Conservation (phyloP, 2,888 invertebrate species). For the Axea sp. region DNA sequence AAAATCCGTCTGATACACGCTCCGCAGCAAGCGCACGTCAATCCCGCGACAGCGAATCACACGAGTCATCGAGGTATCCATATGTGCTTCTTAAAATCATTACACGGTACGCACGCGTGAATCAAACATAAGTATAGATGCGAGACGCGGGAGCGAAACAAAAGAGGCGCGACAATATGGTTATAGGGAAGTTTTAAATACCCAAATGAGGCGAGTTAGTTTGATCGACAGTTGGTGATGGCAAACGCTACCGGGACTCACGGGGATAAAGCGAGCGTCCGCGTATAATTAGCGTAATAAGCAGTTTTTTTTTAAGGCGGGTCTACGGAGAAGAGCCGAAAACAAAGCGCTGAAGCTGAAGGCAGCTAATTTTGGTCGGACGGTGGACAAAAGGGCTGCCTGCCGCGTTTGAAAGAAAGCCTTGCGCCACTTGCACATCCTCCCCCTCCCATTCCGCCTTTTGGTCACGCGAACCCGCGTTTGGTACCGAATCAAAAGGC, state of each 20-base stretch:
- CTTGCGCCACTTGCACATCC: slow-evolving; percentile 70
- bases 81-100: slow-evolving; percentile 20
- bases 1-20: no score
- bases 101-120: not conserved
- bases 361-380: slow-evolving; percentile 77
- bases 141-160: slow-evolving; percentile 42
- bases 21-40: slow-evolving; percentile 1
- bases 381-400: slow-evolving; percentile 72
- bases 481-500: slow-evolving; percentile 72
- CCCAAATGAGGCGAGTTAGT: slow-evolving; percentile 66
- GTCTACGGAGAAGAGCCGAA: slow-evolving; percentile 70
- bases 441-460: slow-evolving; percentile 75
- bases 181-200: slow-evolving; percentile 64
- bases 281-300: slow-evolving; percentile 79
- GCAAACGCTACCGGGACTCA: slow-evolving; percentile 65
- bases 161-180: slow-evolving; percentile 58
- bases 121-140: slow-evolving; percentile 47
- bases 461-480: slow-evolving; percentile 65
- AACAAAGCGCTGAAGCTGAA: slow-evolving; percentile 74
- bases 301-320: slow-evolving; percentile 77
- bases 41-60: slow-evolving; percentile 18
- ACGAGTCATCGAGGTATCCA: slow-evolving; percentile 17
- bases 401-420: slow-evolving; percentile 67
- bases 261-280: slow-evolving; percentile 62
- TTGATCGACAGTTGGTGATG: slow-evolving; percentile 76